Evolutionary conservation across 2,113 vertebrate species (phyloP).

Genomic region (Miniopterus natalensis): DNA sequence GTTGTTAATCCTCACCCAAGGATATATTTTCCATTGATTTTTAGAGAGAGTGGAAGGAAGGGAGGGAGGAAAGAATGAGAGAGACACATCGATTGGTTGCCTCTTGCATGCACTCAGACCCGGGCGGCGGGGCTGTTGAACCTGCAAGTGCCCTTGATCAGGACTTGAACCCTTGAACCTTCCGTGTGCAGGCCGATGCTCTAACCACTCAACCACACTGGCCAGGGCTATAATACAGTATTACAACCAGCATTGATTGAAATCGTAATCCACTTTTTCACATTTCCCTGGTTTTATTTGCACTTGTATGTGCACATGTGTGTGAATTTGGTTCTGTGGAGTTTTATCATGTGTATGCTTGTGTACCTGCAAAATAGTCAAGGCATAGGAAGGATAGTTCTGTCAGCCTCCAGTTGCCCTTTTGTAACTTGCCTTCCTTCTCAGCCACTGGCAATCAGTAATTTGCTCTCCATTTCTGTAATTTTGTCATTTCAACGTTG

Average conservation of each 20-base stretch:
- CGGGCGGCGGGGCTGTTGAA: too few species aligned
- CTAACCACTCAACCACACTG: too few species aligned
- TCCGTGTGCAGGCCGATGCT: too few species aligned
- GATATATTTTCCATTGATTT: too few species aligned
- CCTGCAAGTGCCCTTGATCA: too few species aligned
- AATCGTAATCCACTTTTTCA: neutral
- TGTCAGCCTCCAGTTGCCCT: neutral
- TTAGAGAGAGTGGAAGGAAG: too few species aligned
- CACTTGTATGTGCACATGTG: neutral
- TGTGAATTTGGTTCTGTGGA: neutral
- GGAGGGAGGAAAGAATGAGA: too few species aligned
- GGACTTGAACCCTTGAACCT: too few species aligned
- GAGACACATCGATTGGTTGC: too few species aligned
- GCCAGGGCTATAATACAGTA: neutral
- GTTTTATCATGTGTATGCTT: neutral
- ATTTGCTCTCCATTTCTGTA: neutral
- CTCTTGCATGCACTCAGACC: too few species aligned
- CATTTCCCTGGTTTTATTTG: neutral
- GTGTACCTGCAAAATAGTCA: neutral
- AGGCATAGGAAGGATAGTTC: neutral
- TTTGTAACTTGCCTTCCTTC: neutral
- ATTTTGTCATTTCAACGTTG: neutral
- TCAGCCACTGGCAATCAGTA: neutral
- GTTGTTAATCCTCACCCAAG: too few species aligned
- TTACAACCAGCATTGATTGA: neutral